These are phyloP conservation scores for Heliconius nattereri DNA, from an alignment of 1,140 invertebrate species.

Conservation along the genomic window DNA sequence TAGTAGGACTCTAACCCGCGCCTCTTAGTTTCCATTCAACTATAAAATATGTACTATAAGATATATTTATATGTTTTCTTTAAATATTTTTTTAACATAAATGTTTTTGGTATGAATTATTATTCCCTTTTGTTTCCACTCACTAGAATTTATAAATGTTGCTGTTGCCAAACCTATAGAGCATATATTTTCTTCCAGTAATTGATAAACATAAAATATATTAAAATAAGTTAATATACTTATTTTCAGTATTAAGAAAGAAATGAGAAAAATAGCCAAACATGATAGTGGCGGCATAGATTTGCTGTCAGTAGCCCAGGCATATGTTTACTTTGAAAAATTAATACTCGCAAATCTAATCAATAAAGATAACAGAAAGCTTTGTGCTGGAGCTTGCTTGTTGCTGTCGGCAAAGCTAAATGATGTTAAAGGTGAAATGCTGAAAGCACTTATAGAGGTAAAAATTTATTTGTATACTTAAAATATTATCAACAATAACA, in stretches of 20 bases:
- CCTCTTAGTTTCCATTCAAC: too few species aligned
- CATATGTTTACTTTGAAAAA: constrained; percentile 99
- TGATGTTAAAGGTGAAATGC: constrained; percentile 94
- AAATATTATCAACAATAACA: too few species aligned
- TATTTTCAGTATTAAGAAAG: constrained; percentile 91
- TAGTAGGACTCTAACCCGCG: too few species aligned
- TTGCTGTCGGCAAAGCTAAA: constrained; percentile 97
- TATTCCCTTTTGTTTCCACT: too few species aligned
- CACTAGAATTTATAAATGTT: too few species aligned
- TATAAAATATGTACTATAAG: too few species aligned
- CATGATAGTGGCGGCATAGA: constrained; percentile 91
- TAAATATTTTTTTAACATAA: too few species aligned
- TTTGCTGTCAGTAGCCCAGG: constrained; percentile 95
- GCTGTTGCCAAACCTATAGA: too few species aligned
- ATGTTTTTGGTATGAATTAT: too few species aligned
- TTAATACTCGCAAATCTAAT: constrained; percentile 95
- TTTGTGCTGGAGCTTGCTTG: constrained; percentile 97
- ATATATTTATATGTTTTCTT: too few species aligned
- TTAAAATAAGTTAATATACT: too few species aligned
- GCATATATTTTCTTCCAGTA: neutral
- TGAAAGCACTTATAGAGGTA: constrained; percentile 94
- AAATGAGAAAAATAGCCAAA: constrained; percentile 97
- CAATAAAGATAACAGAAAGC: constrained; percentile 96
- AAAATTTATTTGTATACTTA: constrained; percentile 22
- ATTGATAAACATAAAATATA: neutral